Base-by-base conservation (phyloP, 1,140 invertebrate genomes). In the Brachystomella parvula region DNA sequence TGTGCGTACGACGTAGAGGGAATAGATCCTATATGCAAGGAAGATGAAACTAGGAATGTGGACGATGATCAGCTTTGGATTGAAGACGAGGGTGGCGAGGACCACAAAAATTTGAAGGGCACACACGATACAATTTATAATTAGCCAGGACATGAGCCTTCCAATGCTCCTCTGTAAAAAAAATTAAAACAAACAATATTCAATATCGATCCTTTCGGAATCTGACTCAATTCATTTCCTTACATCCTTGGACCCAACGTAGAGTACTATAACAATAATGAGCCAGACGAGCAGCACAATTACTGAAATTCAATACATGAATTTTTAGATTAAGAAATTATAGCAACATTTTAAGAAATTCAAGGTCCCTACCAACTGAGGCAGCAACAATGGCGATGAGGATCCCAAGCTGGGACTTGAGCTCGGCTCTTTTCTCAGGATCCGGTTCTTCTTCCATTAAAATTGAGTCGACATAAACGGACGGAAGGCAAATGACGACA, bases 21-120 rank as follows among this genome's bases (percentile, higher is more conserved):
- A 53, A 24, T 15, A 53, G 49, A 53, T 24, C 12, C 49, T 12
- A 24, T 53, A 53, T 12, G 49, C 49, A 53, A 53, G 49, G 49
- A 53, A 53, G 49, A 53, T 53, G 49, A 53, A 53, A 53, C 49
- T 53, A 53, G 49, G 49, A 53, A 53, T 53, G 49, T 53, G 49
- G 15, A 53, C 49, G 9, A 24, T 53, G 49, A 53, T 53, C 24
- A 53, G 49, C 24, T 53, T 53, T 6, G 49, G 49, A 53, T 53
- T 53, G 15, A 53, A 24, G 15, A 53, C 49, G 24, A 53, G 49
- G 3, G 49, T 53, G 15, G 49, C 21, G 12, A 53, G 49, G 24
- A 53, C 49, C 49, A 53, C 49, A 24, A 53, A 53, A 24, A 53
- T 53, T 26, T 53, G 49, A 24, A 53, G 49, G 24, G 49, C 49